These are phyloP conservation scores for Calidris pygmaea DNA, from an alignment of 2,113 vertebrate species.

Conservation along the genomic window DNA sequence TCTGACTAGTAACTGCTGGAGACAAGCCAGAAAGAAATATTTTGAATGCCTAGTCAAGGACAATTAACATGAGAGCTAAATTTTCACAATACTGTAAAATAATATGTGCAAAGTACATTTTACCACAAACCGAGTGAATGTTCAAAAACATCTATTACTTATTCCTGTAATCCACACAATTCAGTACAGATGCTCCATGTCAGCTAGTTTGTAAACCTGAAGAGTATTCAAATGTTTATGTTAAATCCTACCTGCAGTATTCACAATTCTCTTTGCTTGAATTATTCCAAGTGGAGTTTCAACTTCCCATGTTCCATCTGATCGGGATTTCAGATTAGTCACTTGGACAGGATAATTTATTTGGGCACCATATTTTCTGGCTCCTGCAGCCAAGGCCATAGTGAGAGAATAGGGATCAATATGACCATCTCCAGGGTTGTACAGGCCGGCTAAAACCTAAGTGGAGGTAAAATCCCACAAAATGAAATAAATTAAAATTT, in stretches of 20 bases:
- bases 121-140: background rate
- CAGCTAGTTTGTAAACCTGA: background rate
- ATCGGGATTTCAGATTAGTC: conserved; percentile 75
- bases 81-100: background rate
- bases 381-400: conserved; percentile 96
- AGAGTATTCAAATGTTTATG: background rate
- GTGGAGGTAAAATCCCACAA: background rate
- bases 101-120: background rate
- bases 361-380: conserved; percentile 92
- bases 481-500: background rate
- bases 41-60: background rate
- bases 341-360: conserved; percentile 88
- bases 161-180: background rate
- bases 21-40: background rate
- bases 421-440: conserved; percentile 95
- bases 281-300: conserved; percentile 88
- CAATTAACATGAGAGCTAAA: background rate
- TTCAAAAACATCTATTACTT: background rate
- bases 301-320: conserved; percentile 91
- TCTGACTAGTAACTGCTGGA: background rate
- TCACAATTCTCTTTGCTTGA: conserved; percentile 88
- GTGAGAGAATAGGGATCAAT: conserved; percentile 99
- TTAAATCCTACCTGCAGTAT: conserved; percentile 83
- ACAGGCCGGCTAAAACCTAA: conserved; percentile 92
- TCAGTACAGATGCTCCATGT: background rate